phyloP scores from a whole-genome alignment of 2,888 invertebrate genomes.

The Busseola fusca region DNA sequence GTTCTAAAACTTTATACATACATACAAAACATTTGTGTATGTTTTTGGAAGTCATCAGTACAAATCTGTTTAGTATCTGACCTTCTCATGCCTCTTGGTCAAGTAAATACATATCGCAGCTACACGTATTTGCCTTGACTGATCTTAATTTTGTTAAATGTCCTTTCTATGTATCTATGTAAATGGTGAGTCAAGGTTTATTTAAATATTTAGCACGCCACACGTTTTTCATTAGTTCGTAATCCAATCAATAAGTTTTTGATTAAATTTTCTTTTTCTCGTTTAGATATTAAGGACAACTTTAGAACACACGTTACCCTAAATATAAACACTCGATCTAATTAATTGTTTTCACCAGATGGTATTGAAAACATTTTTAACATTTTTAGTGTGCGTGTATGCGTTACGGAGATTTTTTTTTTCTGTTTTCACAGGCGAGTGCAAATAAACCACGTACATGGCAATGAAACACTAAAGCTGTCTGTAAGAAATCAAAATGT shows the following conservation, averaged over 20 bases:
- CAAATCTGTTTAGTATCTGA: conserved; percentile 33
- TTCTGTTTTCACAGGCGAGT: conserved; percentile 62
- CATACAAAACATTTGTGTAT: conserved; percentile 28
- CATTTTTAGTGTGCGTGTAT: conserved; percentile 64
- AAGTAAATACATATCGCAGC: conserved; percentile 36
- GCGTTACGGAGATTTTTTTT: conserved; percentile 50
- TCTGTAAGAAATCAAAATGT: conserved; percentile 66
- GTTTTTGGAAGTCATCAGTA: conserved; percentile 42
- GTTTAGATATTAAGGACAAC: conserved; percentile 20
- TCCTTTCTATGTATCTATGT: conserved; percentile 43
- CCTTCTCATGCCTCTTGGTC: conserved; percentile 35
- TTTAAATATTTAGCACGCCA: conserved; percentile 33
- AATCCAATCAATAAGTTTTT: conserved; percentile 12
- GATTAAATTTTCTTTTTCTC: conserved; percentile 23
- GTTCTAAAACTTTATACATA: conserved; percentile 43
- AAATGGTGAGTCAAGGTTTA: conserved; percentile 55
- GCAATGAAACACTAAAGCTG: conserved; percentile 69
- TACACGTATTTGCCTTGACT: conserved; percentile 46
- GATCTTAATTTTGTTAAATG: conserved; percentile 51
- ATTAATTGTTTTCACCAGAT: conserved; percentile 39
- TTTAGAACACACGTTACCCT: conserved; percentile 22
- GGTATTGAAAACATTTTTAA: conserved; percentile 39
- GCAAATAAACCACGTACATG: conserved; percentile 68
- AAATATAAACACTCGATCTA: conserved; percentile 23
- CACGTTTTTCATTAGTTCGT: conserved; percentile 37